Base-by-base conservation (phyloP, 2,888 invertebrate genomes). In the Tineola bisselliella region DNA sequence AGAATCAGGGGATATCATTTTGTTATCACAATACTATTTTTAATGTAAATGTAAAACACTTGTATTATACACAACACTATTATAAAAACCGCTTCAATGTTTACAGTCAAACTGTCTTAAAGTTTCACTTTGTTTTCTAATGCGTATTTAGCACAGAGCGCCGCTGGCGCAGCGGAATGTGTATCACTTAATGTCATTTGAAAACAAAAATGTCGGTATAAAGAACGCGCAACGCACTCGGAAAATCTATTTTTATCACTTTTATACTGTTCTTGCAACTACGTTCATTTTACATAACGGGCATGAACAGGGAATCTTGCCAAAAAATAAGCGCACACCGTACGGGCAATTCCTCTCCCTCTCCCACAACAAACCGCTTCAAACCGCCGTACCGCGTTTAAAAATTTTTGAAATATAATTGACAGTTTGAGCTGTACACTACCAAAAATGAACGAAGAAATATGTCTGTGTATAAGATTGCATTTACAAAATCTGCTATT, bases 101-200 rank as follows among this genome's bases (percentile, higher is more conserved):
- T 81, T 78, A 82, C 79, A 81, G 73, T 74, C 70, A 76, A 65
- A 63, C 74, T 75, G 73, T 75, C 77, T 74, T 74, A 75, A 71
- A 73, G 73, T 84, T 84, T 83, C 81, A 80, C 84, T 79, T 65
- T 30, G 77, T 81, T 84, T 84, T 83, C 83, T 82, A 82, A 78
- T 71, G 72, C 73, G 73, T 73, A 72, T 67, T n/a, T 69, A 64
- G 25, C 6, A 25, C 66, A 68, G 67, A 70, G 73, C 71, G 67
- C 72, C 69, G 67, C 69, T 73, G 71, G 67, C 72, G 70, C 72
- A 72, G 70, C 74, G 73, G 68, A 78, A 82, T 79, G 81, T 83
- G 72, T 82, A 84, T 84, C 82, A 79, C 70, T 76, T 76, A 73
- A 72, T 82, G 84, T 86, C 82, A 80, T 71, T 76, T 76, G 73